Base-by-base conservation (phyloP, 2,797 vertebrate species). In the Luscinia luscinia region DNA sequence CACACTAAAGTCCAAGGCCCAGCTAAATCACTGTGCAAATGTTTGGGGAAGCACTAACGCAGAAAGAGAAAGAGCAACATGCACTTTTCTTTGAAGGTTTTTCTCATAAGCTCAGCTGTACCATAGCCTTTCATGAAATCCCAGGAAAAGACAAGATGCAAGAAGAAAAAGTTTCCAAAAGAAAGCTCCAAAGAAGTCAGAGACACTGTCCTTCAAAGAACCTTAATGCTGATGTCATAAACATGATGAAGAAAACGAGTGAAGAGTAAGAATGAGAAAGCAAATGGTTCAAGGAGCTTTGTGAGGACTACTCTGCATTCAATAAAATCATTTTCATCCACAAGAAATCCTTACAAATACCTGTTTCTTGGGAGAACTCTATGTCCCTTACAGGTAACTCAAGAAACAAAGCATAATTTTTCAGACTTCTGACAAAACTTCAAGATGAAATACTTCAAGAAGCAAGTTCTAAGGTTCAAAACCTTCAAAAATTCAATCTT, bases 11-110 rank as follows among this genome's bases (percentile, higher is more conserved):
- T 24, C 32, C 45, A 15, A 45, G 70, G 51, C 40, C 36, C 55
- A 11, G 34, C 45, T 41, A 46, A 43, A 51, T 32, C 48, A 69
- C 15, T 0, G 0, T 41, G 48, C 20, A 77, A 28, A 34, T 2
- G 2, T 49, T 67, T 77, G 17, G 22, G 48, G 10, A 27, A 80
- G 52, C 34, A 24, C 45, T 46, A 59, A 52, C 8, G n/a, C 5
- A 12, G 36, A 48, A 32, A 2, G 14, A 18, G 6, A 17, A 18
- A 28, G 57, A 2, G 12, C 34, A 66, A n/a, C 7, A 7, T 1
- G 30, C 15, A n/a, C 18, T 46, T 26, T 34, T 62, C 38, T 70
- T 45, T 15, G 16, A 59, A 68, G 8, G 38, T 58, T 63, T 63
- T 75, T 58, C 63, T 89, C 5, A 9, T 28, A 75, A 96, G 34